A percentile compares a stretch with the other conserved stretches of the same genome.
Evolutionary conservation across 2,888 invertebrate species (phyloP).

Genomic region (Drosophila percnosoma): DNA sequence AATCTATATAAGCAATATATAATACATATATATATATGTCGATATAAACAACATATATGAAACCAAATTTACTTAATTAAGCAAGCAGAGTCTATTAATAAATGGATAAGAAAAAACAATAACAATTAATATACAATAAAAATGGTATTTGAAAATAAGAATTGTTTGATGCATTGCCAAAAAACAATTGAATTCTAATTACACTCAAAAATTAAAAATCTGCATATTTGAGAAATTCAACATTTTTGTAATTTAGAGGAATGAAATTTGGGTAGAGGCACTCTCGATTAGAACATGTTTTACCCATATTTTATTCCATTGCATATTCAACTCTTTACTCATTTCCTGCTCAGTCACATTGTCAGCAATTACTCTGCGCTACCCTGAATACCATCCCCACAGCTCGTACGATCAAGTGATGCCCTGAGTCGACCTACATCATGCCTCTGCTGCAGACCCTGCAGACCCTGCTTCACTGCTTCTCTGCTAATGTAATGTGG

Average conservation of each 20-base stretch:
- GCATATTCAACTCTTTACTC: slow-evolving; percentile 45
- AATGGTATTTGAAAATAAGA: neutral
- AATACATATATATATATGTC: too few species aligned
- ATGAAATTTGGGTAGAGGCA: neutral
- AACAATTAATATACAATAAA: neutral
- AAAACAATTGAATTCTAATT: neutral
- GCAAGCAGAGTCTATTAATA: neutral
- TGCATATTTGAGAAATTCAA: neutral
- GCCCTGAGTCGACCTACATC: slow-evolving; percentile 57
- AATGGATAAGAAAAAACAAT: neutral
- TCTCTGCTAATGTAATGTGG: slow-evolving; percentile 12
- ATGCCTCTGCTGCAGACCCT: slow-evolving; percentile 6
- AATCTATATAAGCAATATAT: neutral
- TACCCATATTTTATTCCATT: slow-evolving; percentile 7
- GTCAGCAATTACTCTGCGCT: slow-evolving; percentile 68
- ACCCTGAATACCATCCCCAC: slow-evolving; percentile 17
- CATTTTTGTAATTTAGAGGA: neutral
- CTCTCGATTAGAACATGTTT: neutral
- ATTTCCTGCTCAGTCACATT: slow-evolving; percentile 74
- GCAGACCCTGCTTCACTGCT: slow-evolving; percentile 8
- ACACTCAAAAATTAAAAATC: neutral
- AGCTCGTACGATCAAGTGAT: slow-evolving; percentile 65
- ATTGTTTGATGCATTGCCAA: neutral
- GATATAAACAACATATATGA: too few species aligned
- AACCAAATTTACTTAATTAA: neutral